These are phyloP conservation scores for Andrena flavipes DNA, from an alignment of 2,888 invertebrate genomes.

Conservation along the genomic window DNA sequence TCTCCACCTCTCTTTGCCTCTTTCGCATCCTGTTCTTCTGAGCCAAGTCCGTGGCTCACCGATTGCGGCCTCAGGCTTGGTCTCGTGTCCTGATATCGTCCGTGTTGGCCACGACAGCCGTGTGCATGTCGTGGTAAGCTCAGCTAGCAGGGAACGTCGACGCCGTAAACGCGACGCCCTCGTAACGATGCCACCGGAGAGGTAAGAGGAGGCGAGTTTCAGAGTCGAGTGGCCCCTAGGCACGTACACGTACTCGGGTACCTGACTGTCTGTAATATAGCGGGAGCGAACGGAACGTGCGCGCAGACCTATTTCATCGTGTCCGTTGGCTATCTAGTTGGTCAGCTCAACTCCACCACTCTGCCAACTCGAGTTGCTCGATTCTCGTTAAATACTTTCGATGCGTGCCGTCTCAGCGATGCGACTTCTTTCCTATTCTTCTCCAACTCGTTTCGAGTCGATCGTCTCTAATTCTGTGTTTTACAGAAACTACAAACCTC, in stretches of 20 bases:
- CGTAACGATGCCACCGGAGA: conserved; percentile 83
- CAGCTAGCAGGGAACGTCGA: conserved; percentile 77
- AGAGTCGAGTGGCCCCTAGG: conserved; percentile 40
- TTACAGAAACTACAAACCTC: not conserved
- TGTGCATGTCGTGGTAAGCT: conserved; percentile 60
- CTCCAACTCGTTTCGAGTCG: conserved; percentile 13
- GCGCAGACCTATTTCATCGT: conserved; percentile 18
- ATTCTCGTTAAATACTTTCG: conserved; percentile 34
- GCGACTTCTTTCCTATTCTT: conserved; percentile 1
- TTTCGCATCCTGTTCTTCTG: conserved; percentile 37
- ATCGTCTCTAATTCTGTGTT: conserved; percentile 15
- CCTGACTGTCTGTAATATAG: conserved; percentile 12
- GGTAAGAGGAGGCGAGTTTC: conserved; percentile 68
- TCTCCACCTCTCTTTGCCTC: conserved; percentile 34
- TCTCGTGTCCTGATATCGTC: conserved; percentile 43
- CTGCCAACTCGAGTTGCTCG: conserved; percentile 24
- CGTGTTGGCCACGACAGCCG: conserved; percentile 33
- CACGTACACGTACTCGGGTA: conserved; percentile 39
- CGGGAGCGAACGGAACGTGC: conserved; percentile 8
- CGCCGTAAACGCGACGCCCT: conserved; percentile 82
- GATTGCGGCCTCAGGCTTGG: conserved; percentile 58
- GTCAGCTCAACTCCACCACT: conserved; percentile 8
- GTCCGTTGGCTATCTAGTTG: conserved; percentile 14
- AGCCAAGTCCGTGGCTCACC: conserved; percentile 57
- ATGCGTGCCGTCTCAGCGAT: conserved; percentile 28